These are phyloP conservation scores for Deilephila elpenor DNA, from an alignment of 2,888 invertebrate genomes.

Conservation along the genomic window DNA sequence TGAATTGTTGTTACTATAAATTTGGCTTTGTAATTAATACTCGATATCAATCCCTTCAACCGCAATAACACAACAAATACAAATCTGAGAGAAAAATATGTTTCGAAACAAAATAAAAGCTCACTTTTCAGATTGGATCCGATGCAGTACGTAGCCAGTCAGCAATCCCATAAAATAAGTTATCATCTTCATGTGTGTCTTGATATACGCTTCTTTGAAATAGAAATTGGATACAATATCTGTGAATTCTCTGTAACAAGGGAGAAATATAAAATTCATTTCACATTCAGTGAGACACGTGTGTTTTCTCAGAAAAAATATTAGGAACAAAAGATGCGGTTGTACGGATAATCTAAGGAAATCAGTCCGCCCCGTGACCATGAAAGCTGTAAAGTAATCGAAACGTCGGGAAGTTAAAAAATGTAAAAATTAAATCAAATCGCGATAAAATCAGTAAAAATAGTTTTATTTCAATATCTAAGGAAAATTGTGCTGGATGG, in stretches of 20 bases:
- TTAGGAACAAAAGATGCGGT: too few relatives aligned
- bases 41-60: background rate
- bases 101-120: slow-evolving; percentile 41
- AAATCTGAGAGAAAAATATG: slow-evolving; percentile 6
- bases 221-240: slow-evolving; percentile 87
- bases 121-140: slow-evolving; percentile 86
- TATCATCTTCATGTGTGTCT: slow-evolving; percentile 90
- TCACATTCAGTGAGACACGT: background rate
- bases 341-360: too few relatives aligned
- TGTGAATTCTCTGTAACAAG: slow-evolving; percentile 85
- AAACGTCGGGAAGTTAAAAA: too few relatives aligned
- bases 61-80: background rate
- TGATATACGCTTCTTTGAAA: slow-evolving; percentile 87
- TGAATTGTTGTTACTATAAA: too few relatives aligned
- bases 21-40: too few relatives aligned
- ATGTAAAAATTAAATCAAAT: too few relatives aligned
- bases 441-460: too few relatives aligned
- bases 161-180: slow-evolving; percentile 88
- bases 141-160: slow-evolving; percentile 87
- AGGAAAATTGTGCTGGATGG: too few relatives aligned
- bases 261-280: slow-evolving; percentile 21
- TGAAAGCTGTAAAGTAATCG: too few relatives aligned
- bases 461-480: too few relatives aligned
- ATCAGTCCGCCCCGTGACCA: too few relatives aligned
- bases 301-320: too few relatives aligned